phyloP scores from a whole-genome alignment of 2,113 vertebrate genomes.

The Carollia perspicillata region DNA sequence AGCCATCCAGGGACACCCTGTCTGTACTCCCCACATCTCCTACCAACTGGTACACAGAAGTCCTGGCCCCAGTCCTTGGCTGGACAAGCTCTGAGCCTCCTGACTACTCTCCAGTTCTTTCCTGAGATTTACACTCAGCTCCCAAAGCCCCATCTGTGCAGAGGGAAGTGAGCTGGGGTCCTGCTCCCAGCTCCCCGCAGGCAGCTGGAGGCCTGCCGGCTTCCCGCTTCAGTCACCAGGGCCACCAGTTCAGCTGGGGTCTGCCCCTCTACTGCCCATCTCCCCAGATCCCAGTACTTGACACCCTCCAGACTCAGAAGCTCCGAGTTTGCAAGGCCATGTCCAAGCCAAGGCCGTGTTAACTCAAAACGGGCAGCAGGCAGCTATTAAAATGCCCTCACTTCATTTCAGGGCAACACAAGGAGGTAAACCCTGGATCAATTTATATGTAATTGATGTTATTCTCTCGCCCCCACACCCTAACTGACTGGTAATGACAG shows the following conservation, averaged over 20 bases:
- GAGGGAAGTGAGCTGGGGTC: background rate
- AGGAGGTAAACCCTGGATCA: background rate
- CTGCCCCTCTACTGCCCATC: background rate
- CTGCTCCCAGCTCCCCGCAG: background rate
- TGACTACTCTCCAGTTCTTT: background rate
- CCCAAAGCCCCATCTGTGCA: background rate
- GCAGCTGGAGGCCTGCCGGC: background rate
- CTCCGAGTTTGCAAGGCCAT: background rate
- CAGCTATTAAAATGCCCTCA: background rate
- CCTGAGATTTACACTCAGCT: background rate
- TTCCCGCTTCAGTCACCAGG: background rate
- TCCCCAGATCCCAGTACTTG: background rate
- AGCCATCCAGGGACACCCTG: background rate
- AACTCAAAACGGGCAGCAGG: background rate
- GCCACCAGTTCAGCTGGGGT: background rate
- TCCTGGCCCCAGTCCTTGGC: background rate
- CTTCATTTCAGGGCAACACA: background rate
- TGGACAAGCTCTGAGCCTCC: background rate
- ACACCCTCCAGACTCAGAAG: background rate
- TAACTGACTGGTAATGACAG: background rate
- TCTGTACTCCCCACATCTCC: background rate
- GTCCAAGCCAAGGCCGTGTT: background rate
- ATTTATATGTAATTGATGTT: background rate
- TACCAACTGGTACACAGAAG: background rate
- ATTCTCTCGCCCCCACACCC: background rate